Conservation (phyloP, 2,797 vertebrate species). For the Pelochelys cantorii region DNA sequence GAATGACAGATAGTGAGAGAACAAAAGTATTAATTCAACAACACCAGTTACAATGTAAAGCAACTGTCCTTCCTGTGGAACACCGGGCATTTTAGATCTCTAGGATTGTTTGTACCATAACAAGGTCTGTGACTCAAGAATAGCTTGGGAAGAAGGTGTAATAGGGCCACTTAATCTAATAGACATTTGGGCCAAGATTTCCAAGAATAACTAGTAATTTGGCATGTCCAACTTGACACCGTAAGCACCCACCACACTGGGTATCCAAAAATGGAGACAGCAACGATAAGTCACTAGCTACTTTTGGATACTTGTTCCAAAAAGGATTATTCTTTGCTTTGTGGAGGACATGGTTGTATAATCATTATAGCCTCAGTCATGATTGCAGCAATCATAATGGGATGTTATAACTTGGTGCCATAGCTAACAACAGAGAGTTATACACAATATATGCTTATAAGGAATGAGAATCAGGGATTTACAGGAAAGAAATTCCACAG, state of each 20-base stretch:
- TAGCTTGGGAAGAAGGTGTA: neutral
- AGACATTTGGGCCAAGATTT: fast-evolving
- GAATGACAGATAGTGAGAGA: fast-evolving
- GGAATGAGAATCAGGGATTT: slow-evolving; percentile 23
- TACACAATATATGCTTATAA: neutral
- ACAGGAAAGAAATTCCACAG: neutral
- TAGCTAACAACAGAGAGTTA: neutral
- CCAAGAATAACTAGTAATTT: neutral
- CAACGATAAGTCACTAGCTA: neutral
- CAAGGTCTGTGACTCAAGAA: neutral
- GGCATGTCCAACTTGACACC: neutral
- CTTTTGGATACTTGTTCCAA: neutral
- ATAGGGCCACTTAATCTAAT: neutral
- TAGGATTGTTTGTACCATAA: neutral
- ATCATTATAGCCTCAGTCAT: neutral
- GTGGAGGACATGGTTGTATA: too few relatives aligned
- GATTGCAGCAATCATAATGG: neutral
- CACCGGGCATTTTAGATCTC: fast-evolving
- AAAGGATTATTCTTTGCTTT: neutral
- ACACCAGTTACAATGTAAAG: neutral
- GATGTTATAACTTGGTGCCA: neutral
- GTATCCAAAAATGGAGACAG: neutral
- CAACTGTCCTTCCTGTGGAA: neutral
- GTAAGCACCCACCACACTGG: fast-evolving
- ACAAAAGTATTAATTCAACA: neutral